Evolutionary conservation across 1,140 invertebrate genomes (phyloP).

Genomic region (Agraylea sexmaculata): DNA sequence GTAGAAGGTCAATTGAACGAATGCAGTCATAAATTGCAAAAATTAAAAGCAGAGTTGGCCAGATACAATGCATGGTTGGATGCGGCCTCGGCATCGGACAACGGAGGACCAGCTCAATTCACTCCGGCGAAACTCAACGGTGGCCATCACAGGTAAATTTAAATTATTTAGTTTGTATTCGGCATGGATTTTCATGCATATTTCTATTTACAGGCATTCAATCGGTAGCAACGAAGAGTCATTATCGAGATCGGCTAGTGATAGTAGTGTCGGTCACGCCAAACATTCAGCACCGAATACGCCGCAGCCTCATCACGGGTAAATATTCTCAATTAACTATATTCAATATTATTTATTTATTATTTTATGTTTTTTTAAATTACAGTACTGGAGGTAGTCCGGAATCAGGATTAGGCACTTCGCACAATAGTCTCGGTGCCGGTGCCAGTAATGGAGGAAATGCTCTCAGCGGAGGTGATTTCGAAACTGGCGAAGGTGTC

Average conservation of each 20-base stretch:
- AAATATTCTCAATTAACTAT: constrained; percentile 29
- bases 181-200: not conserved
- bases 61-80: constrained; percentile 50
- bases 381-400: constrained; percentile 74
- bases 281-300: constrained; percentile 55
- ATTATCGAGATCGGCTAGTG: constrained; percentile 75
- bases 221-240: constrained; percentile 59
- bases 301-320: constrained; percentile 58
- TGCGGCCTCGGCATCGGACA: constrained; percentile 43
- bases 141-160: constrained; percentile 23
- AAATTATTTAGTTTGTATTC: not conserved
- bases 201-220: constrained; percentile 22
- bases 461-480: constrained; percentile 30
- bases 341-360: constrained; percentile 7
- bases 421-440: constrained; percentile 55
- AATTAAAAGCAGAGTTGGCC: constrained; percentile 67
- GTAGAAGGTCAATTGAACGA: constrained; percentile 92
- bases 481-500: constrained; percentile 29
- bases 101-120: constrained; percentile 14
- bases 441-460: constrained; percentile 24
- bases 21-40: constrained; percentile 84
- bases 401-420: constrained; percentile 73
- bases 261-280: constrained; percentile 70
- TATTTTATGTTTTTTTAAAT: constrained; percentile 12
- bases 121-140: constrained; percentile 31